These are phyloP conservation scores for Vireo griseus DNA, from an alignment of 2,797 vertebrate species.

Conservation along the genomic window DNA sequence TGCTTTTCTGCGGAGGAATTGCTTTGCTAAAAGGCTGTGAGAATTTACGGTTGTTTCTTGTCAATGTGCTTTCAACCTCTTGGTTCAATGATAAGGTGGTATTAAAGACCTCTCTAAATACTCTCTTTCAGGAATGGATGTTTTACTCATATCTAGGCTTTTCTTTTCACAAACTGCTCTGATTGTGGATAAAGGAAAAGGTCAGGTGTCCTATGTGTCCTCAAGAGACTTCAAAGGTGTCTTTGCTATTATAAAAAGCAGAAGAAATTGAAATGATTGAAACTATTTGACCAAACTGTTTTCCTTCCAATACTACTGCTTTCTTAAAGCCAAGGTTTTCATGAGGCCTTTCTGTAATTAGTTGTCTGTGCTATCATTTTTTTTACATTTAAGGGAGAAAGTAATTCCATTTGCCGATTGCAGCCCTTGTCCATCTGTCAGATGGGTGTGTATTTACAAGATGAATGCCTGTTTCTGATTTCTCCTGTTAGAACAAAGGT, in stretches of 20 bases:
- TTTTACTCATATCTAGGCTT: background rate
- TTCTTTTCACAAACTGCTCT: background rate
- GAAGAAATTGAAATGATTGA: background rate
- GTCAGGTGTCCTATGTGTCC: background rate
- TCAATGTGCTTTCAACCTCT: background rate
- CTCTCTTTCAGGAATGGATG: background rate
- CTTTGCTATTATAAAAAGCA: background rate
- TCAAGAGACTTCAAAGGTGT: background rate
- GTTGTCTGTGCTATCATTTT: background rate
- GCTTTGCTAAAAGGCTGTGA: background rate
- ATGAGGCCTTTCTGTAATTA: background rate
- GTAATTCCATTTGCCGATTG: background rate
- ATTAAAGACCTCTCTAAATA: background rate
- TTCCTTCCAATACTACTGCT: background rate
- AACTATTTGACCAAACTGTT: background rate
- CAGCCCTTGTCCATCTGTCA: background rate
- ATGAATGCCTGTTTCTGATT: background rate
- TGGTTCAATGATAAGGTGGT: background rate
- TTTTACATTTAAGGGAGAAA: background rate
- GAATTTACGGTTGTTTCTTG: background rate
- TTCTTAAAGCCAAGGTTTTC: background rate
- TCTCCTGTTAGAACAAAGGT: background rate
- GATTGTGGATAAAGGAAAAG: background rate
- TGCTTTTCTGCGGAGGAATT: background rate
- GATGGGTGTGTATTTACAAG: background rate